Conservation (phyloP, 2,113 vertebrate genomes). For the Nyctibius bracteatus region DNA sequence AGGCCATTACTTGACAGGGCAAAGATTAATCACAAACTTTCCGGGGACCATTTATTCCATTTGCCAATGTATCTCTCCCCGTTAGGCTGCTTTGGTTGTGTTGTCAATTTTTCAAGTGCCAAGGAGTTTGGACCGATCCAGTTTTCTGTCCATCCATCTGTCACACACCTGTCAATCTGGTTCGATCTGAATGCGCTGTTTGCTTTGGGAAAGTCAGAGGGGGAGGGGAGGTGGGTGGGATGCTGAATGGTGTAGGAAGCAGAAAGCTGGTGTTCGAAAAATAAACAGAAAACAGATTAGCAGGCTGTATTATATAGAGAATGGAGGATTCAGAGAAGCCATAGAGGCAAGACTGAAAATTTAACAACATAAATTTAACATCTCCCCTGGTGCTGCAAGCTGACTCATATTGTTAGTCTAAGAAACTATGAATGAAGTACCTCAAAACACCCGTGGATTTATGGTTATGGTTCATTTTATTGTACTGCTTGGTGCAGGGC, state of each 20-base stretch:
- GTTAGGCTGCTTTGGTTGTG: constrained; percentile 52
- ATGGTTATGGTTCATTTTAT: constrained; percentile 42
- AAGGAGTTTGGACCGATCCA: constrained; percentile 56
- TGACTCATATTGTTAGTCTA: not conserved
- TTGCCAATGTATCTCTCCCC: constrained; percentile 63
- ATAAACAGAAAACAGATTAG: constrained; percentile 15
- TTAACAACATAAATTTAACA: constrained; percentile 16
- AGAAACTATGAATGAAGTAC: constrained; percentile 38
- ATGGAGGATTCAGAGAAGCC: not conserved
- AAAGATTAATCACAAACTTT: constrained; percentile 70
- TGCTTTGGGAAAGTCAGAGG: constrained; percentile 26
- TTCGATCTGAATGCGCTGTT: constrained; percentile 24
- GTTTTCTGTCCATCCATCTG: constrained; percentile 54
- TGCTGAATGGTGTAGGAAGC: not conserved
- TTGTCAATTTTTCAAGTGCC: constrained; percentile 69
- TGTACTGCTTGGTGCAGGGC: constrained; percentile 22
- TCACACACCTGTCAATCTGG: constrained; percentile 53
- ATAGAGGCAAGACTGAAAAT: constrained; percentile 6
- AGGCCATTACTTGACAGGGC: constrained; percentile 66
- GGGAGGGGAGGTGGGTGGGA: not conserved
- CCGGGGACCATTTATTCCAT: constrained; percentile 61
- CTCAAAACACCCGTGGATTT: constrained; percentile 10
- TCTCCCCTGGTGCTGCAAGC: not conserved
- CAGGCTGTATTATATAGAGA: not conserved
- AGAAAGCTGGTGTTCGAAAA: not conserved